These are phyloP conservation scores for Urophycis tenuis DNA, from an alignment of 2,797 vertebrate genomes.

Conservation along the genomic window DNA sequence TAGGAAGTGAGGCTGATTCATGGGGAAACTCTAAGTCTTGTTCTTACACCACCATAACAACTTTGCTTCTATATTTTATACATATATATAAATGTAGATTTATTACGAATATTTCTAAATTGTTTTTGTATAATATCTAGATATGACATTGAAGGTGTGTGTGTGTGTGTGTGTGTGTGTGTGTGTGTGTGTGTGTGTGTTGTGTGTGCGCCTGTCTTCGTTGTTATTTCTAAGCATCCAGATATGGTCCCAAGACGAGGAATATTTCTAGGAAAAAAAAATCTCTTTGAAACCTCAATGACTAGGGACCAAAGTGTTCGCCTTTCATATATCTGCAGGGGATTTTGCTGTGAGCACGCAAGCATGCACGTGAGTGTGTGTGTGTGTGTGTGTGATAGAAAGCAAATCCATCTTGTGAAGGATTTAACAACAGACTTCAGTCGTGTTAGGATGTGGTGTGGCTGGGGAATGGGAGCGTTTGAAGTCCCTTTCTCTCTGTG, in stretches of 20 bases:
- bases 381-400: not conserved
- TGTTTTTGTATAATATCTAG: not conserved
- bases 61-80: not conserved
- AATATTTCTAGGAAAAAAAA: not conserved
- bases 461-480: not conserved
- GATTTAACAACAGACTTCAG: not conserved
- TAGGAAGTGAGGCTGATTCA: not conserved
- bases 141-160: not conserved
- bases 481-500: not conserved
- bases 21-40: not conserved
- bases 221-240: not conserved
- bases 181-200: slow-evolving; percentile 1
- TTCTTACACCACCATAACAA: no score
- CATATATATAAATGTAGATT: not conserved
- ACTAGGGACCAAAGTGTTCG: not conserved
- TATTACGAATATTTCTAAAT: not conserved
- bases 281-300: not conserved
- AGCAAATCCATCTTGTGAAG: not conserved
- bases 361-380: not conserved
- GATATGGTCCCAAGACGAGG: not conserved
- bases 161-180: not conserved
- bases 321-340: not conserved
- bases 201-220: not conserved
- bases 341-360: not conserved
- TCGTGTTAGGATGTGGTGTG: not conserved